These are phyloP conservation scores for Embiotoca jacksoni DNA, from an alignment of 2,113 vertebrate species.

Conservation along the genomic window DNA sequence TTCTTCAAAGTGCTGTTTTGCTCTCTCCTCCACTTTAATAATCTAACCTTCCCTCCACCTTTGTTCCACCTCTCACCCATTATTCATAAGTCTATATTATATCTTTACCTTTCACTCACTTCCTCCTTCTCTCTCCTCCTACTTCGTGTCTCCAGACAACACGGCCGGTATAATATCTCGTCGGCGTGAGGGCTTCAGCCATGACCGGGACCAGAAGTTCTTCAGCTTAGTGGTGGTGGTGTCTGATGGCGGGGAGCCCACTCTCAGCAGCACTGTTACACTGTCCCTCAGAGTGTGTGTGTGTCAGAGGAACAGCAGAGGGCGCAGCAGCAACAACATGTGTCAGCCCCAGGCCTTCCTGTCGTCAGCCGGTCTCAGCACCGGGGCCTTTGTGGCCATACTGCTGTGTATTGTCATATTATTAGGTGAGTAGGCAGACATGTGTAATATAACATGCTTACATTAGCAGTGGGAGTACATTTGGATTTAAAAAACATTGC, in stretches of 20 bases:
- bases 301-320: constrained; percentile 83
- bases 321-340: constrained; percentile 73
- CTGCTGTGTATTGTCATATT: constrained; percentile 93
- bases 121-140: not conserved
- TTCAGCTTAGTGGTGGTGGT: constrained; percentile 91
- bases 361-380: constrained; percentile 92
- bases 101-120: not conserved
- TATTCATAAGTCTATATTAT: not conserved
- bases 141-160: constrained; percentile 83
- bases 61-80: not conserved
- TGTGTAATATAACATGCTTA: not conserved
- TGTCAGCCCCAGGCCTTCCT: constrained; percentile 93
- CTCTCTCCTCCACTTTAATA: no score
- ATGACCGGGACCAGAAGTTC: constrained; percentile 81
- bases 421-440: constrained; percentile 84
- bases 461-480: not conserved
- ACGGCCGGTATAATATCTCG: constrained; percentile 90
- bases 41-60: no score
- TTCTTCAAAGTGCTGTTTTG: no score
- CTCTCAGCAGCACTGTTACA: constrained; percentile 92
- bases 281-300: constrained; percentile 91
- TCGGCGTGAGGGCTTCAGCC: constrained; percentile 87
- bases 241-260: constrained; percentile 90
- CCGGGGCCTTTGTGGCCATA: constrained; percentile 93
- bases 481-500: no score